Conservation (phyloP, 2,113 vertebrate genomes). For the Podarcis raffonei region DNA sequence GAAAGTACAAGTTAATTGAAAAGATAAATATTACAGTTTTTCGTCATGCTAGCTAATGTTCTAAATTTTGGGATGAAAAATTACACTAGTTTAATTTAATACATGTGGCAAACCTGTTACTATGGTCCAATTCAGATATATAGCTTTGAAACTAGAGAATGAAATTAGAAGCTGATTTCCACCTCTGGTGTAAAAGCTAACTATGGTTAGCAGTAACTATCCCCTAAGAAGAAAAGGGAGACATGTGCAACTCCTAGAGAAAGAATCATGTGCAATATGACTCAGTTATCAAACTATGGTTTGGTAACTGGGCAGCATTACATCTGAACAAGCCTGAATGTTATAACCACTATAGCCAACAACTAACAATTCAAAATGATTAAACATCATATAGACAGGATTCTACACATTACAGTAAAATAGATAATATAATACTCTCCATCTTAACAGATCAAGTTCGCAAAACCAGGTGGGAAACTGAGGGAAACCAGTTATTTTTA, state of each 20-base stretch:
- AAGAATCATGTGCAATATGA: not conserved
- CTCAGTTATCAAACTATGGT: not conserved
- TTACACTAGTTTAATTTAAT: not conserved
- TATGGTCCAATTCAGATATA: not conserved
- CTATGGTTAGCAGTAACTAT: not conserved
- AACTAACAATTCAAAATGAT: not conserved
- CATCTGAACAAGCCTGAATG: not conserved
- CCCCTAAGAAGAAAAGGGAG: not conserved
- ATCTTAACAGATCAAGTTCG: not conserved
- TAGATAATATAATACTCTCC: not conserved
- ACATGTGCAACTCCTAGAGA: not conserved
- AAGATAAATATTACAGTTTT: not conserved
- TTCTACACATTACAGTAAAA: not conserved
- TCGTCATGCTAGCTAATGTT: not conserved
- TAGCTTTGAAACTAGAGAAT: not conserved
- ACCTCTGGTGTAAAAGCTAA: not conserved
- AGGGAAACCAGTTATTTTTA: not conserved
- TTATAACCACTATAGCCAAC: not conserved
- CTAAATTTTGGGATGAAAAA: not conserved
- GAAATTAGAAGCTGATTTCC: not conserved
- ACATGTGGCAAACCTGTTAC: no score
- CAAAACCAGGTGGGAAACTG: not conserved
- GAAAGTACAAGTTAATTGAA: not conserved
- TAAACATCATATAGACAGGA: not conserved
- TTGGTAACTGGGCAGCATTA: not conserved